A percentile compares a stretch with the other conserved stretches of the same genome.
Evolutionary conservation across 2,888 invertebrate species (phyloP).

Genomic region (Agrochola circellaris): DNA sequence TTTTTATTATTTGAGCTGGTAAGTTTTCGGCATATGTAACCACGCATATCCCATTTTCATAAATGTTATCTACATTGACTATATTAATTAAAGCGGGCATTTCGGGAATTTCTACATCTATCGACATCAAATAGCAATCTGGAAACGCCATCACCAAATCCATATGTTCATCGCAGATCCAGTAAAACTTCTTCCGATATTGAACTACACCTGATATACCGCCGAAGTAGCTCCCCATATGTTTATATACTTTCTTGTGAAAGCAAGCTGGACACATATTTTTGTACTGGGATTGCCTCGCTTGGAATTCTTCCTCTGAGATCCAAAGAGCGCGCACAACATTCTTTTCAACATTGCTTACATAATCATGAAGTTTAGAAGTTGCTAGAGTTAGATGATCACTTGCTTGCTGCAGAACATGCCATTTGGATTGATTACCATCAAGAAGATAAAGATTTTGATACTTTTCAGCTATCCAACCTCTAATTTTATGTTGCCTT

Average conservation of each 20-base stretch:
- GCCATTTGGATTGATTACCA: slow-evolving; percentile 90
- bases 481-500: slow-evolving; percentile 77
- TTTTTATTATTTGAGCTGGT: slow-evolving; percentile 84
- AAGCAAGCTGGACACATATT: slow-evolving; percentile 92
- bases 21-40: slow-evolving; percentile 91
- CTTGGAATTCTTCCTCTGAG: slow-evolving; percentile 88
- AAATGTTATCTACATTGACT: slow-evolving; percentile 81
- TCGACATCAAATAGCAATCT: slow-evolving; percentile 75
- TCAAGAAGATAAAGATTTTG: slow-evolving; percentile 89
- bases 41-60: slow-evolving; percentile 91
- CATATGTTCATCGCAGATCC: slow-evolving; percentile 91
- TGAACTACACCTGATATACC: slow-evolving; percentile 91
- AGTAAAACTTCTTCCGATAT: slow-evolving; percentile 90
- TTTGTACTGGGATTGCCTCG: slow-evolving; percentile 87
- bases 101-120: slow-evolving; percentile 83
- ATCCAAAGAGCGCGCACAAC: slow-evolving; percentile 90
- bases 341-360: slow-evolving; percentile 84
- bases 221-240: slow-evolving; percentile 85
- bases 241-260: slow-evolving; percentile 76
- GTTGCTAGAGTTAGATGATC: slow-evolving; percentile 79
- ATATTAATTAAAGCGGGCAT: slow-evolving; percentile 87
- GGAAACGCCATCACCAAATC: slow-evolving; percentile 86
- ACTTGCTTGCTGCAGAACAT: slow-evolving; percentile 85
- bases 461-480: slow-evolving; percentile 89
- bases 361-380: slow-evolving; percentile 88